Base-by-base conservation (phyloP, 2,888 invertebrate species). In the Halocaridina rubra region DNA sequence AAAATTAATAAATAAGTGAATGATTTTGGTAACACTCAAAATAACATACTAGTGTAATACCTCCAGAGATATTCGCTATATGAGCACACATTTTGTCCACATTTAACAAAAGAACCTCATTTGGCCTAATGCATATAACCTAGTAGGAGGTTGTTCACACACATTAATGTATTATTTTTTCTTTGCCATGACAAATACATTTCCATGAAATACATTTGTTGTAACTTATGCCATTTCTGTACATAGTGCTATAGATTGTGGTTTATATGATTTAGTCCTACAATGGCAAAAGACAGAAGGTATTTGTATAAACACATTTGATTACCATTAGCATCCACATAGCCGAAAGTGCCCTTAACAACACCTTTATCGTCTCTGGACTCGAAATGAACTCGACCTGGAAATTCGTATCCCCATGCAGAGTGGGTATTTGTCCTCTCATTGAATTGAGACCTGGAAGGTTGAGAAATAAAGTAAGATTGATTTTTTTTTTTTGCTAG, bases 311-410 rank as follows among this genome's bases (percentile, higher is more conserved):
- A n/a, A n/a, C n/a, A n/a, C n/a, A n/a, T n/a, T n/a, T n/a, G n/a
- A n/a, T n/a, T n/a, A 77, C 64, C 64, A 27, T 77, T 5, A n/a
- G 77, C n/a, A 33, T 77, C 77, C 4, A 33, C 13, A 22, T 61
- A 77, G 22, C 64, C 33, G 24, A 61, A 32, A 32, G 19, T 16
- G 1, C 64, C 77, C 61, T 33, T 61, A 24, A 77, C 77, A 3
- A n/a, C n/a, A 4, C 24, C 29, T 3, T 61, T 5, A 2, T 8
- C 77, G 24, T 77, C 64, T 61, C 33, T 59, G 13, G 19, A 4
- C 24, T 61, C 64, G 22, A 32, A 24, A 33, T 77, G 77, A 13
- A 57, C 61, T 7, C 19, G 77, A 4, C 77, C 77, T 0, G 61
- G 61, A 16, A 77, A 77, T 39, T 64, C 64, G 64, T 77, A 64